A percentile compares a stretch with the other conserved stretches of the same genome.
Conservation (phyloP, 37 sponge, comb jelly and placozoan species). For the Beroe ovata region DNA sequence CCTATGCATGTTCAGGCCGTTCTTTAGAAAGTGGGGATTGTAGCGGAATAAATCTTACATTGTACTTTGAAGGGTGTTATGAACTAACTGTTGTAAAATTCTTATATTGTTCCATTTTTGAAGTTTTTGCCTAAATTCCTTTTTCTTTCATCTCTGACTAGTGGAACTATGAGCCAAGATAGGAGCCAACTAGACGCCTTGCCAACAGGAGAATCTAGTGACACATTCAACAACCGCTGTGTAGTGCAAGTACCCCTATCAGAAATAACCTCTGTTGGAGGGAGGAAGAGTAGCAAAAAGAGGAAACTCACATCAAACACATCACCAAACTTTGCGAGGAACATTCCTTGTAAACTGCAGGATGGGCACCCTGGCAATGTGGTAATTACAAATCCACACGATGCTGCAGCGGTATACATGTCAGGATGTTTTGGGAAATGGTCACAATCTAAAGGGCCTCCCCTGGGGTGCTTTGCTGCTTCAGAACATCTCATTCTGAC, state of each 20-base stretch:
- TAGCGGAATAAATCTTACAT: no score
- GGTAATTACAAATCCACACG: conserved; percentile 4
- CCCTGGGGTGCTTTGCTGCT: background rate
- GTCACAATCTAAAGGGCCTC: conserved; percentile 8
- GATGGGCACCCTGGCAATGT: background rate
- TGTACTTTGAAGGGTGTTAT: no score
- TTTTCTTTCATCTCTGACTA: no score
- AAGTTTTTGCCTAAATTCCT: no score
- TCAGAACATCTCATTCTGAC: conserved; percentile 1
- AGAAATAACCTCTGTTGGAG: background rate
- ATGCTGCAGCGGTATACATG: conserved; percentile 20
- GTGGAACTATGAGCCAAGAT: no score
- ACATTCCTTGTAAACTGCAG: background rate
- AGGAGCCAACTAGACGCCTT: no score
- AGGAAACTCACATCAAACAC: background rate
- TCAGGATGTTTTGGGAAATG: conserved; percentile 35
- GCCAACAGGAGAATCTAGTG: no score
- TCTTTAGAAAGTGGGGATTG: no score
- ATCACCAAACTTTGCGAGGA: background rate
- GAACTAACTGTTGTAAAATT: no score
- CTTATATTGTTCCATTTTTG: no score
- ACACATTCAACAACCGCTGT: no score
- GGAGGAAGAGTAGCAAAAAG: conserved; percentile 3
- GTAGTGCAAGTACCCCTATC: background rate
- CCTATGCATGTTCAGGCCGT: conserved; percentile 58